Conservation (phyloP, 2,113 vertebrate genomes). For the Nesoenas mayeri region DNA sequence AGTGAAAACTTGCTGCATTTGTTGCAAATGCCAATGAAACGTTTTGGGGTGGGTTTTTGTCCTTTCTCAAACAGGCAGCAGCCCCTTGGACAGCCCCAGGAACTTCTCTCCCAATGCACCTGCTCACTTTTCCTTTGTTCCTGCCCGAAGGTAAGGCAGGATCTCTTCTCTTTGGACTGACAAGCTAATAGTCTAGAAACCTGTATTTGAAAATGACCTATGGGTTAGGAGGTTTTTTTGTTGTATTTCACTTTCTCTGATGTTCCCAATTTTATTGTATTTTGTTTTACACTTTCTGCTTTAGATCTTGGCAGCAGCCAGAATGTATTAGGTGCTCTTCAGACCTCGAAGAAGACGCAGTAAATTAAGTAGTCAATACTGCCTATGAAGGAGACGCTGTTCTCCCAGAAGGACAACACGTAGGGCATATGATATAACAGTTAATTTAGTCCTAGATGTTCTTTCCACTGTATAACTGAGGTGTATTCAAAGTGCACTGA, state of each 20-base stretch:
- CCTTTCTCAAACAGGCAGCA: constrained; percentile 82
- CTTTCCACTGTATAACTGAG: not conserved
- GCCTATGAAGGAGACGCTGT: fast-evolving
- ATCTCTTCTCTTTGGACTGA: not conserved
- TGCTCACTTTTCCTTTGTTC: constrained; percentile 95
- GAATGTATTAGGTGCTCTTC: not conserved
- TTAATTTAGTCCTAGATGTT: not conserved
- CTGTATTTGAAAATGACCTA: not conserved
- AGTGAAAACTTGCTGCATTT: not conserved
- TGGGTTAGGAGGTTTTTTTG: not conserved
- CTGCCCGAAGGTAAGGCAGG: constrained; percentile 90
- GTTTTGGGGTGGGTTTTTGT: not conserved
- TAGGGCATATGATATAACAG: not conserved
- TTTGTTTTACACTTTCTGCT: not conserved
- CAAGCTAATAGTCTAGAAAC: not conserved
- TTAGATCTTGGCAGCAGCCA: not conserved
- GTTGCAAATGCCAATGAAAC: not conserved
- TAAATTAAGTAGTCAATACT: not conserved
- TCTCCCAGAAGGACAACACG: not conserved
- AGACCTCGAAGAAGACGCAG: not conserved
- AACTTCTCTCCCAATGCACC: constrained; percentile 98
- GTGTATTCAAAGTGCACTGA: not conserved
- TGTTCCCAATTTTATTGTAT: not conserved
- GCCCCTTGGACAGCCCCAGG: constrained; percentile 94
- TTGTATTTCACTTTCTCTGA: not conserved